phyloP scores from a whole-genome alignment of 2,113 vertebrate genomes.

The Capreolus pygargus region DNA sequence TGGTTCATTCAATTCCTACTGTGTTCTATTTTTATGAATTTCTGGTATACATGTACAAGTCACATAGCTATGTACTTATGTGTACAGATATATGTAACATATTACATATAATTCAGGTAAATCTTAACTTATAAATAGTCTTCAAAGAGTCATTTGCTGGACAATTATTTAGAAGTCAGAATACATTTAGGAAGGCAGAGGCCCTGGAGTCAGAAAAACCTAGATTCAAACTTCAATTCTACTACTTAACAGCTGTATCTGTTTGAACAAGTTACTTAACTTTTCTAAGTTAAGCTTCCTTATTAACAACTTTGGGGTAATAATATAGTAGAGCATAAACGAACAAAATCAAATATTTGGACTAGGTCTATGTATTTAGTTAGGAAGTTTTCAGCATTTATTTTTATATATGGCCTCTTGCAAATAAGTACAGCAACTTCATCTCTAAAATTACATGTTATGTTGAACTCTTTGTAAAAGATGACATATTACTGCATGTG shows the following conservation, averaged over 20 bases:
- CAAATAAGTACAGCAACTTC: not conserved
- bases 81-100: not conserved
- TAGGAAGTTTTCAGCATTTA: not conserved
- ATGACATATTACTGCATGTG: not conserved
- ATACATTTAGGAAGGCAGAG: not conserved
- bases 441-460: not conserved
- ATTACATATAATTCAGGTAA: not conserved
- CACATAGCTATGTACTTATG: not conserved
- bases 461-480: not conserved
- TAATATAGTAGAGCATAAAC: not conserved
- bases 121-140: not conserved
- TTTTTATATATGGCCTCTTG: not conserved
- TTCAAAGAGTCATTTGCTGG: not conserved
- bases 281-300: not conserved
- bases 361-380: not conserved
- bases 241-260: not conserved
- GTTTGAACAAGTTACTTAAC: not conserved
- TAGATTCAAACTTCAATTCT: not conserved
- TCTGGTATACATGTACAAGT: not conserved
- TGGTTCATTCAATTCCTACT: not conserved
- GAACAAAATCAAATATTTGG: constrained; percentile 2
- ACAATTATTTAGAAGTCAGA: not conserved
- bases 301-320: not conserved
- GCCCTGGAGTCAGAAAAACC: not conserved
- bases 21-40: not conserved